phyloP scores from a whole-genome alignment of 2,888 invertebrate species.

The Lasioglossum lativentre region DNA sequence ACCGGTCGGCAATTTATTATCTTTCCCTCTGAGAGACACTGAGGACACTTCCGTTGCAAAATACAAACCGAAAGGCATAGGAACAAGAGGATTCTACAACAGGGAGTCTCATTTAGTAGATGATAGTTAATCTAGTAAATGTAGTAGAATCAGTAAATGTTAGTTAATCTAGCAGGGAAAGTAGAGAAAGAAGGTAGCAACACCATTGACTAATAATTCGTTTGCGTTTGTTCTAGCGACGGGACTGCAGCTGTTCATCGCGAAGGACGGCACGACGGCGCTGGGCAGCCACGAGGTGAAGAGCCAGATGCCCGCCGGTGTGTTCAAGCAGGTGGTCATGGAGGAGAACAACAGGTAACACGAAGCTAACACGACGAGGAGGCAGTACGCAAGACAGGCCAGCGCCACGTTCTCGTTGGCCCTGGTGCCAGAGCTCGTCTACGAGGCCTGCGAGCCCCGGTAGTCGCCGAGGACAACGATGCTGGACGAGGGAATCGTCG shows the following conservation, averaged over 20 bases:
- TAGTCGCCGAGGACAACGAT: conserved; percentile 70
- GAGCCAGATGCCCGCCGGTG: conserved; percentile 90
- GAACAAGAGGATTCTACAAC: too few species aligned
- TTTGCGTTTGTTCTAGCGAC: conserved; percentile 87
- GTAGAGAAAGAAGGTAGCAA: neutral
- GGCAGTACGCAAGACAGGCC: conserved; percentile 79
- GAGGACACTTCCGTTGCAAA: too few species aligned
- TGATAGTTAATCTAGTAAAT: too few species aligned
- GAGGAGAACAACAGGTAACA: conserved; percentile 90
- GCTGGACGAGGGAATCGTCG: conserved; percentile 61
- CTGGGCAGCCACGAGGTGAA: conserved; percentile 93
- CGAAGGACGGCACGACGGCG: conserved; percentile 95
- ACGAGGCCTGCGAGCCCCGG: conserved; percentile 81
- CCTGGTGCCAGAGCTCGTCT: conserved; percentile 82
- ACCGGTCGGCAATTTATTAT: neutral
- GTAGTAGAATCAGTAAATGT: too few species aligned
- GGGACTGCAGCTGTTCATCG: conserved; percentile 95
- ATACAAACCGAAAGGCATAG: too few species aligned
- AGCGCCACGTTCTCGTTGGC: conserved; percentile 79
- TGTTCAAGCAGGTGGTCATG: conserved; percentile 91
- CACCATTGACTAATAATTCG: neutral
- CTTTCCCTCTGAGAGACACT: neutral
- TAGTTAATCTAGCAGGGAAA: too few species aligned
- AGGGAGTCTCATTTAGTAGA: too few species aligned
- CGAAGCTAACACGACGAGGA: conserved; percentile 78